A percentile compares a stretch with the other conserved stretches of the same genome.
Evolutionary conservation across 2,113 vertebrate genomes (phyloP).

Genomic region (Propithecus coquereli): DNA sequence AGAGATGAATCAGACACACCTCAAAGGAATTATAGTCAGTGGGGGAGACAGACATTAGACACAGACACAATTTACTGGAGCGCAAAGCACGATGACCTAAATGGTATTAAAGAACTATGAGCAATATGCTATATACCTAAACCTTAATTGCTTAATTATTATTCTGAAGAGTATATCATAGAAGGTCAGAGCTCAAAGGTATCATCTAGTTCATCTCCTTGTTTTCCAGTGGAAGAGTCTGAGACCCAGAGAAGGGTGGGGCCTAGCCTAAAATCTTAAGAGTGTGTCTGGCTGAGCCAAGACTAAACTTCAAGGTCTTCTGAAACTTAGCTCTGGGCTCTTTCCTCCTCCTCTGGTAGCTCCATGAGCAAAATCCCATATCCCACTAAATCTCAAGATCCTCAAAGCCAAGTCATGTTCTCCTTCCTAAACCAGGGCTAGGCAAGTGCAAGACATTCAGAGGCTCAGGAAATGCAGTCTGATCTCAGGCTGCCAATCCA

Average conservation of each 20-base stretch:
- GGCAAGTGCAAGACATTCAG: not conserved
- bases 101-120: conserved; percentile 54
- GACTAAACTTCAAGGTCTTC: not conserved
- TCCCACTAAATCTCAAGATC: not conserved
- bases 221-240: conserved; percentile 39
- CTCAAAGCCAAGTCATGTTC: not conserved
- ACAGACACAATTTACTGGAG: conserved; percentile 60
- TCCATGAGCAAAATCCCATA: not conserved
- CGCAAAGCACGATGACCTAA: conserved; percentile 63
- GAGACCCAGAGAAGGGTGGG: conserved; percentile 12
- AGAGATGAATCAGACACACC: conserved; percentile 61
- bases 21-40: conserved; percentile 56
- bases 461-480: not conserved
- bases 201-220: conserved; percentile 42
- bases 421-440: not conserved
- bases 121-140: conserved; percentile 37
- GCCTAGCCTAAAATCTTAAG: not conserved
- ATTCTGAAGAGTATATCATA: conserved; percentile 28
- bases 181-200: conserved; percentile 49
- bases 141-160: conserved; percentile 64
- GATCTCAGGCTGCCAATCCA: not conserved
- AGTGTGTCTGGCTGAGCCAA: not conserved
- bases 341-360: not conserved
- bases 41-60: conserved; percentile 54
- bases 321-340: not conserved